Conservation (phyloP, 2,797 vertebrate species). For the Xerus rutilus region DNA sequence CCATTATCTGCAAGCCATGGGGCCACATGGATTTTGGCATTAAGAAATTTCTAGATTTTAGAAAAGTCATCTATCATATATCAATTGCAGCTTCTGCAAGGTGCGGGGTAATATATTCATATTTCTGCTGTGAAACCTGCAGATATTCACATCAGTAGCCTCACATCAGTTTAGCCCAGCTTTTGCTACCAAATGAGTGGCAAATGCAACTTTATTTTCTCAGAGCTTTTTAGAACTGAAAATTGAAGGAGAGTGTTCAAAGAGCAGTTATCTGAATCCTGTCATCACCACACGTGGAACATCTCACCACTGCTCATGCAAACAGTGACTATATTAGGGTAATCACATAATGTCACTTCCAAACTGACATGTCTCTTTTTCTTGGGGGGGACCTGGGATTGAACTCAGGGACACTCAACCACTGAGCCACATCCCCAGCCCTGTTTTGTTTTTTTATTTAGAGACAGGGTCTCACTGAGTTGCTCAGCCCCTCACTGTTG, state of each 20-base stretch:
- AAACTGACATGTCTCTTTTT: neutral
- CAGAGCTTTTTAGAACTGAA: neutral
- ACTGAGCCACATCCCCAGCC: too few species aligned
- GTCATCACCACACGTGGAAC: neutral
- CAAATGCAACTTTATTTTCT: neutral
- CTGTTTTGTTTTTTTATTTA: too few species aligned
- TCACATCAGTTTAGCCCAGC: neutral
- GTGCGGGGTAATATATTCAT: neutral
- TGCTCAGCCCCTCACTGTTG: too few species aligned
- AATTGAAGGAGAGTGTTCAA: neutral
- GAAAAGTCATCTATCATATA: neutral
- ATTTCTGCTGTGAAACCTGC: neutral
- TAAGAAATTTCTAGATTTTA: conserved; percentile 35
- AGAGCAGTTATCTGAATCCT: neutral
- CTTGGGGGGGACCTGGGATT: too few species aligned
- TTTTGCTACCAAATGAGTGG: neutral
- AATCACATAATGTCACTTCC: neutral
- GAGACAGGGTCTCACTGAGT: too few species aligned
- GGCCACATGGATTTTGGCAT: neutral
- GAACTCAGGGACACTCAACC: too few species aligned
- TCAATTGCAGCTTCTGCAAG: neutral
- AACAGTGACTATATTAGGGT: neutral
- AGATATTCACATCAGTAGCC: neutral
- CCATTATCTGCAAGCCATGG: neutral
- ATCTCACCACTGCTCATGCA: neutral